These are phyloP conservation scores for Eumaeus atala DNA, from an alignment of 1,140 invertebrate species.

Conservation along the genomic window DNA sequence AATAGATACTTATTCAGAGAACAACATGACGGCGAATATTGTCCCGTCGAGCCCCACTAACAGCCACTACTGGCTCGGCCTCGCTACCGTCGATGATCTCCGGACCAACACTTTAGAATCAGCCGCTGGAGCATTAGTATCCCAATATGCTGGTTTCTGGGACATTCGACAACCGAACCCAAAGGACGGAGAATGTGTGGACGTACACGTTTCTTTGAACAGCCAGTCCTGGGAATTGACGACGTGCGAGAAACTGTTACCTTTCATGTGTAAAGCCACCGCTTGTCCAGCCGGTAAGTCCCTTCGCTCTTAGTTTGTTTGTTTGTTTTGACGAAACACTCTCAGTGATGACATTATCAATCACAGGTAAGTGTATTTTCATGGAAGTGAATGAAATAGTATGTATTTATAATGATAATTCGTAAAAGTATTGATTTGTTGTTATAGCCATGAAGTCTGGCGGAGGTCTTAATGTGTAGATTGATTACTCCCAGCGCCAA, in stretches of 20 bases:
- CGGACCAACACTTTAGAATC: slow-evolving; percentile 95
- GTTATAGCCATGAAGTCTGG: too few relatives aligned
- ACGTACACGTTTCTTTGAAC: slow-evolving; percentile 83
- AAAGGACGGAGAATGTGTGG: slow-evolving; percentile 90
- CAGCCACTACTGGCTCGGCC: slow-evolving; percentile 89
- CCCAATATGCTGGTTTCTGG: slow-evolving; percentile 95
- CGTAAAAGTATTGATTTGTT: too few relatives aligned
- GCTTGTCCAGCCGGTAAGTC: slow-evolving; percentile 91
- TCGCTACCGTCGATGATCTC: slow-evolving; percentile 92
- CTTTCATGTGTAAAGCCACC: slow-evolving; percentile 93
- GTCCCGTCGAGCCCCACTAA: slow-evolving; percentile 77
- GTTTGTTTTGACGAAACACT: too few relatives aligned
- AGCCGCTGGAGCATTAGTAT: slow-evolving; percentile 91
- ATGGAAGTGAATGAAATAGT: too few relatives aligned
- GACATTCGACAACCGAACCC: slow-evolving; percentile 90
- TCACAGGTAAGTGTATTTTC: too few relatives aligned
- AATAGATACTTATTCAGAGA: slow-evolving; percentile 91
- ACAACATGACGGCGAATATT: slow-evolving; percentile 90
- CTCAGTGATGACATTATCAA: too few relatives aligned
- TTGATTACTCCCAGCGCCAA: too few relatives aligned
- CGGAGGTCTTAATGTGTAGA: too few relatives aligned
- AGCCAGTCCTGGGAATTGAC: slow-evolving; percentile 93
- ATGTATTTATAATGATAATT: too few relatives aligned
- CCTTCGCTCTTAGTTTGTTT: background rate
- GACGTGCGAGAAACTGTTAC: slow-evolving; percentile 93